These are phyloP conservation scores for Columbina picui DNA, from an alignment of 2,113 vertebrate species.

Conservation along the genomic window DNA sequence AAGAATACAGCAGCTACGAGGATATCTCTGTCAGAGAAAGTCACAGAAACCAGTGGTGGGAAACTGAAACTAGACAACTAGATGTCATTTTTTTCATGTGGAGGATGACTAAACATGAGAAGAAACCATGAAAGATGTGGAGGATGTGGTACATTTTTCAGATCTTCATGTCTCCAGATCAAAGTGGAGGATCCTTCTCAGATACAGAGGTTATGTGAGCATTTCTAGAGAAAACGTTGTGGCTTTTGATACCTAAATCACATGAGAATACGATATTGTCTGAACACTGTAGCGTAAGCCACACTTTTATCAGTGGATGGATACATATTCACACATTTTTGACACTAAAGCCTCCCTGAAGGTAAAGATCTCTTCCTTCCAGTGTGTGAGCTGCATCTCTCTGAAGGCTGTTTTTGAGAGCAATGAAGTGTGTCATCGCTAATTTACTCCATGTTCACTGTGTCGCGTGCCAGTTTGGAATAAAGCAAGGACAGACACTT, in stretches of 20 bases:
- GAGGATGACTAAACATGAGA: conserved; percentile 9
- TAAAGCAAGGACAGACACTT: background rate
- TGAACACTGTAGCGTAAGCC: background rate
- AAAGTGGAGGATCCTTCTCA: background rate
- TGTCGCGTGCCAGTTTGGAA: background rate
- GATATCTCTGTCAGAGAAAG: background rate
- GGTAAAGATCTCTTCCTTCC: background rate
- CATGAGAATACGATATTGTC: background rate
- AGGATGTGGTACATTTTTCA: background rate
- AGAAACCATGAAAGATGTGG: conserved; percentile 2
- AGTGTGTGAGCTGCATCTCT: background rate
- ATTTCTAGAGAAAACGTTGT: background rate
- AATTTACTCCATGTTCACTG: background rate
- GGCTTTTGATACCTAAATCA: background rate
- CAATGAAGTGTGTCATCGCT: background rate
- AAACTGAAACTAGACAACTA: background rate
- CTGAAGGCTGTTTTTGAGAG: background rate
- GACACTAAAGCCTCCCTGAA: background rate
- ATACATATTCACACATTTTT: background rate
- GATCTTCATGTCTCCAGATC: background rate
- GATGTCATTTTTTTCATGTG: background rate
- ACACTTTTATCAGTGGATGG: background rate
- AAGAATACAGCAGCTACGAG: background rate
- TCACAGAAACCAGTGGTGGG: background rate
- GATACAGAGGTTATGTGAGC: background rate